A percentile compares a stretch with the other conserved stretches of the same genome.
Conservation (phyloP, 2,797 vertebrate species). For the Thaleichthys pacificus region DNA sequence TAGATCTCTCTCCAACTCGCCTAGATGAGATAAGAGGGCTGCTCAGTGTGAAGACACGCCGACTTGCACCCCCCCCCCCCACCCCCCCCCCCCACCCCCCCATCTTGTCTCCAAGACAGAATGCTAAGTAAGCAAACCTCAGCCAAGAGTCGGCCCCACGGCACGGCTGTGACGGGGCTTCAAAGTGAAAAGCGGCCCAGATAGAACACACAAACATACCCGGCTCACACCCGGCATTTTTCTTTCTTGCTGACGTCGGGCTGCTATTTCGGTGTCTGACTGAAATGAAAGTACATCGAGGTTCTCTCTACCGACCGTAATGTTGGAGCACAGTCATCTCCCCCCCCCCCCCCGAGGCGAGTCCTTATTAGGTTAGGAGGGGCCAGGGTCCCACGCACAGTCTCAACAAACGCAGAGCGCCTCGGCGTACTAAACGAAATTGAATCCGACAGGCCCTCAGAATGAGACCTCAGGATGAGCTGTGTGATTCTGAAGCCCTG, state of each 20-base stretch:
- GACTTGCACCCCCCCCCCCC: no score
- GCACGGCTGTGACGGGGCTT: constrained; percentile 37
- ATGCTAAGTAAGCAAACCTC: constrained; percentile 18
- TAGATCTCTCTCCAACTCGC: no score
- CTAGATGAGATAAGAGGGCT: no score
- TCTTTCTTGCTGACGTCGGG: constrained; percentile 65
- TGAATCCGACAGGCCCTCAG: constrained; percentile 55
- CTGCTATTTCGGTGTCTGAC: constrained; percentile 53
- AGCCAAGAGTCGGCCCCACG: neutral
- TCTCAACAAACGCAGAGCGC: constrained; percentile 54
- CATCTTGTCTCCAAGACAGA: no score
- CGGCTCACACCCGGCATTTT: constrained; percentile 32
- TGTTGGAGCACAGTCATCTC: constrained; percentile 64
- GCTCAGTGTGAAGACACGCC: no score
- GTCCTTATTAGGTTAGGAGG: constrained; percentile 67
- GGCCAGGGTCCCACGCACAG: constrained; percentile 51
- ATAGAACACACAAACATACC: constrained; percentile 63
- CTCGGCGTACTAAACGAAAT: constrained; percentile 55
- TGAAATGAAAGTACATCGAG: constrained; percentile 54
- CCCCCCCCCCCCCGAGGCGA: constrained; percentile 56
- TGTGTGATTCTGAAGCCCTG: no score
- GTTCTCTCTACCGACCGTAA: constrained; percentile 64
- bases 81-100: no score
- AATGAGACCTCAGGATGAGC: constrained; percentile 32
- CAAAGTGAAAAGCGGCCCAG: constrained; percentile 35